Conservation (phyloP, 1,140 invertebrate species). For the Drosophila pachea region DNA sequence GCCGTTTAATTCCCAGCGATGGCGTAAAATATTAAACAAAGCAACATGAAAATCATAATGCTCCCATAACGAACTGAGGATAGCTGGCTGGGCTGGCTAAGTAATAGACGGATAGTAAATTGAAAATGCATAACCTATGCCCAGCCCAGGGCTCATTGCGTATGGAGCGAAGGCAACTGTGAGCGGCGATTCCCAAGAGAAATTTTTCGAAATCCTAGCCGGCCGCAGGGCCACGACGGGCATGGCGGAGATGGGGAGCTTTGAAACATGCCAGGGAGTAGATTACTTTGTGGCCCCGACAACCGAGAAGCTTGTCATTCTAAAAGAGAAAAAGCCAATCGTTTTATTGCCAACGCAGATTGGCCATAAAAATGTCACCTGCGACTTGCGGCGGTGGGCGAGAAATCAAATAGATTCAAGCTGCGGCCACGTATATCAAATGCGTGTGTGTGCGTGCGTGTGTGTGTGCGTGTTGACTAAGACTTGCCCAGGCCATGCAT, state of each 20-base stretch:
- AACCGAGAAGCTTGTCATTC: slow-evolving; percentile 39
- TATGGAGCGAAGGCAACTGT: slow-evolving; percentile 27
- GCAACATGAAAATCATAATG: slow-evolving; percentile 14
- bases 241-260: no score
- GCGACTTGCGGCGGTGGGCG: slow-evolving; percentile 60
- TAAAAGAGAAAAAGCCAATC: slow-evolving; percentile 57
- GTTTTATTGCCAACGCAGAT: slow-evolving; percentile 72
- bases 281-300: slow-evolving; percentile 49
- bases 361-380: slow-evolving; percentile 75
- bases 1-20: slow-evolving; percentile 14
- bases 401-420: slow-evolving; percentile 74
- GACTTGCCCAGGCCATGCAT: slow-evolving; percentile 40
- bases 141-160: slow-evolving; percentile 26
- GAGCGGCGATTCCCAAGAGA: slow-evolving; percentile 53
- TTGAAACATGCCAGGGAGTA: slow-evolving; percentile 34
- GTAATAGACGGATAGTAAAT: slow-evolving; percentile 38
- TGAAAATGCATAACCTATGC: slow-evolving; percentile 45
- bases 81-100: not conserved
- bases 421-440: slow-evolving; percentile 25
- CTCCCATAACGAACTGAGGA: not conserved
- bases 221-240: no score
- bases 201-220: slow-evolving; percentile 63
- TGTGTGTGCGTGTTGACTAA: not conserved
- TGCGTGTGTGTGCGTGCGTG: not conserved
- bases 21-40: slow-evolving; percentile 44